Evolutionary conservation across 1,140 invertebrate genomes (phyloP), one percentile per base, ranked within the genome.

Genomic region (Thrips palmi): DNA sequence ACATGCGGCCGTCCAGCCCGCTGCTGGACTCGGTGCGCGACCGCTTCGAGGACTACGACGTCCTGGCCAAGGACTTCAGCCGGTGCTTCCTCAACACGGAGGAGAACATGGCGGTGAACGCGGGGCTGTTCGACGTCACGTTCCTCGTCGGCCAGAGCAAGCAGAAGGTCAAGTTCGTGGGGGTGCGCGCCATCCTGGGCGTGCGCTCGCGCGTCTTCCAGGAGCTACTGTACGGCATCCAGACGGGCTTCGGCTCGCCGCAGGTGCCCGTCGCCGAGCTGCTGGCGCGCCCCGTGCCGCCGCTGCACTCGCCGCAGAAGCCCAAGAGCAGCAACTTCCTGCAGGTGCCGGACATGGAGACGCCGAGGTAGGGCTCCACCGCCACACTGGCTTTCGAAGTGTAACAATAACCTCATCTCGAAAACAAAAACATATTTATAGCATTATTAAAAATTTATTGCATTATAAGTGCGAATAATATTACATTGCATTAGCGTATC

Each of bases 141-240:
- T 93, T 93, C 56, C 59, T 89, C 40, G 87, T 93, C 17, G 85
- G 84, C 2, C 82, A 86, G 48, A 79, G 78, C 24, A 88, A 89
- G 48, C 79, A 87, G 52, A 91, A 91, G 60, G 77, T 77, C 15
- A 72, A 38, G 18, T 78, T 91, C 44, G 86, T 85, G 43, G 87
- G 85, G 0, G 85, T 93, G 3, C 58, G 87, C 48, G 87, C 87
- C 4, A 91, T 92, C 47, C 61, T 93, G 15, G 87, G 85, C 14
- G 86, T 93, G 1, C 62, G 87, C 46, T 49, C 19, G 47, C 70
- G 71, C 46, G 74, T 77, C 11, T 86, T 86, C 52, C 78, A 92
- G 65, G 86, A 93, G 62, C 91, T 93, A 85, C 58, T 93, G 14
- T 92, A 92, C 54, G 87, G 87, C 41, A 91, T 92, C 47, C 83